These are phyloP conservation scores for Daphoenositta chrysoptera DNA, from an alignment of 2,113 vertebrate species.

Conservation along the genomic window DNA sequence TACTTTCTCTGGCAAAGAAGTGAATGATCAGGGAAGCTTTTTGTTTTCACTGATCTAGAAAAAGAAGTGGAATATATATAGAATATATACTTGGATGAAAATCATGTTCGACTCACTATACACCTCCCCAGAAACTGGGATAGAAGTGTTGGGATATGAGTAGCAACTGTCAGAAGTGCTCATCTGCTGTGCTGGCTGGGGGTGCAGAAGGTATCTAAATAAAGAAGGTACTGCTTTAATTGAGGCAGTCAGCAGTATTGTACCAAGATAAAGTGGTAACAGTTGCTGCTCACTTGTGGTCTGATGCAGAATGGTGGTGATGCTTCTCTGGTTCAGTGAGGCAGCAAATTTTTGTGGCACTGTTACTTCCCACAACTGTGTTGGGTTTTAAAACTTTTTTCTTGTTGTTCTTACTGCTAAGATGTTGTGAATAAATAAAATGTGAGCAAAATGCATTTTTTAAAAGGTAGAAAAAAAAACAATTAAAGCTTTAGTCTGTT, in stretches of 20 bases:
- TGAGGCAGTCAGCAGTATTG: background rate
- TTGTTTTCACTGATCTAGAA: background rate
- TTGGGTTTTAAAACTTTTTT: background rate
- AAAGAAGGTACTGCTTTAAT: background rate
- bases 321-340: background rate
- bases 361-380: background rate
- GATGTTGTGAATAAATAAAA: background rate
- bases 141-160: background rate
- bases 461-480: background rate
- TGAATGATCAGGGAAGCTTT: background rate
- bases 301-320: background rate
- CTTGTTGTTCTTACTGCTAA: background rate
- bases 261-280: background rate
- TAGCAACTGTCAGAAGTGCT: background rate
- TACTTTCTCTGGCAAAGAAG: background rate
- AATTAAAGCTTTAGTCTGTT: background rate
- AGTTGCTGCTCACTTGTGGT: background rate
- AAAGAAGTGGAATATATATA: background rate
- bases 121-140: background rate
- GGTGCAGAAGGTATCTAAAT: background rate
- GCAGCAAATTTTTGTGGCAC: background rate
- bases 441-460: background rate
- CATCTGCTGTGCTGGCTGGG: background rate
- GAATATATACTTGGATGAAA: background rate
- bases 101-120: rapidly evolving